Conservation (phyloP, 2,888 invertebrate species). For the Diaperis boleti region DNA sequence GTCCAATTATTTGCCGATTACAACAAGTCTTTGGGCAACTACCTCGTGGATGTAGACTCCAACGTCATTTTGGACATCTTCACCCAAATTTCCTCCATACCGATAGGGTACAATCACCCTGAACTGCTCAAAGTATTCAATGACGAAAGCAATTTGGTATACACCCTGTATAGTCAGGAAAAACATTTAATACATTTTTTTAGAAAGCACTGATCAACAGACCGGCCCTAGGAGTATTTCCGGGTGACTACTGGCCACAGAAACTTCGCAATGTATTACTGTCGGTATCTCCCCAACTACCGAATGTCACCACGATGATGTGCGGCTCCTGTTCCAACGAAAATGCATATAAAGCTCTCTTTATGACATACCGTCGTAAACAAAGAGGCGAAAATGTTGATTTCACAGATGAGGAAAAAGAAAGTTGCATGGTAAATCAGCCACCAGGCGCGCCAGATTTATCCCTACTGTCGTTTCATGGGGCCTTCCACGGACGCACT, state of each 20-base stretch:
- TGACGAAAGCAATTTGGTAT: constrained; percentile 54
- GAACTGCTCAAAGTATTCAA: constrained; percentile 79
- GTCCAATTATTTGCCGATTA: constrained; percentile 35
- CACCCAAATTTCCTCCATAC: constrained; percentile 92
- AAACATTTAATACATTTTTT: not conserved
- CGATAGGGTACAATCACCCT: constrained; percentile 96
- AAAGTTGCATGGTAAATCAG: constrained; percentile 86
- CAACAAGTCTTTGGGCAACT: constrained; percentile 36
- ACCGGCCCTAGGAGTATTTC: constrained; percentile 95
- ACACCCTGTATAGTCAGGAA: too few relatives aligned
- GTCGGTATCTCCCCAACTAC: constrained; percentile 76
- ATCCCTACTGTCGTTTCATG: constrained; percentile 87
- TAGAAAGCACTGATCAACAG: constrained; percentile 80
- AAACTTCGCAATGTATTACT: constrained; percentile 79
- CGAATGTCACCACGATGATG: constrained; percentile 94
- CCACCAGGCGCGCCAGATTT: constrained; percentile 88
- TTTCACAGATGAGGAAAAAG: constrained; percentile 82
- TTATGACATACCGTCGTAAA: constrained; percentile 85
- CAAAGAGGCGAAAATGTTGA: constrained; percentile 78
- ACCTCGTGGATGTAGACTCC: constrained; percentile 95
- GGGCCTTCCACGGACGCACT: constrained; percentile 96
- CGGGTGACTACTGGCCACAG: constrained; percentile 88
- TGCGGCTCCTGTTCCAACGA: constrained; percentile 98
- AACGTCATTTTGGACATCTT: constrained; percentile 91
- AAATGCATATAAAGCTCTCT: constrained; percentile 95